Evolutionary conservation across 2,888 invertebrate species (phyloP), one percentile per base, ranked within the genome.

Genomic region (Latrodectus hesperus): DNA sequence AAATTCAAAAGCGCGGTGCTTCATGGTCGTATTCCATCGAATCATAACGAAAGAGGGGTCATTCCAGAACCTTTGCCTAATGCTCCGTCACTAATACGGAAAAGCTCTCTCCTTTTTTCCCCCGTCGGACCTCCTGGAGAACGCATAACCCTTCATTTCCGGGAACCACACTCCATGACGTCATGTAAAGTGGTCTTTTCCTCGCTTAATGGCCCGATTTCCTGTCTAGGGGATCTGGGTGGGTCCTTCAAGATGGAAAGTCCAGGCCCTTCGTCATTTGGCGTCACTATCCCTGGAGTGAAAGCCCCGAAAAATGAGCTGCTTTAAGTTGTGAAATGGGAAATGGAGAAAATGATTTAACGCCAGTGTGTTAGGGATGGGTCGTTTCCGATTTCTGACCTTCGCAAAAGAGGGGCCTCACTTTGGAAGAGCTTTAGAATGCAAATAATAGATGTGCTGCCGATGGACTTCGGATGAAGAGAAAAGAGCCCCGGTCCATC

Each of bases 121-220:
- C 65, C 67, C 67, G 26, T 72, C 65, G 26, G 65, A 12, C 60
- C 60, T 60, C 60, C 60, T 16, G 60, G 11, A n/a, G 38, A n/a
- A n/a, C 60, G n/a, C 64, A 26, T 83, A 84, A 78, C 77, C 84
- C 72, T 72, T 84, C 84, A 73, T 84, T 84, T 77, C 84, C 84
- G 77, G 81, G 12, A 60, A 81, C 81, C 73, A 12, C 73, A 81
- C 64, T 60, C 60, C 22, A 70, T 82, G 82, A 75, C 75, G 82
- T 75, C 82, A 82, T 75, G 81, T 81, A 81, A 81, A 81, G 81
- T 81, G 81, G 73, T 65, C 82, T 49, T 53, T n/a, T 16, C 70
- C 67, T 75, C 12, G 53, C 73, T 68, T 82, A 82, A 82, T 82
- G 82, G 82, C 49, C 67, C 82, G 82, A 82, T 75, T 82, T 82